A percentile compares a stretch with the other conserved stretches of the same genome.
phyloP scores from a whole-genome alignment of 2,888 invertebrate species.

The Drosophila lutescens region DNA sequence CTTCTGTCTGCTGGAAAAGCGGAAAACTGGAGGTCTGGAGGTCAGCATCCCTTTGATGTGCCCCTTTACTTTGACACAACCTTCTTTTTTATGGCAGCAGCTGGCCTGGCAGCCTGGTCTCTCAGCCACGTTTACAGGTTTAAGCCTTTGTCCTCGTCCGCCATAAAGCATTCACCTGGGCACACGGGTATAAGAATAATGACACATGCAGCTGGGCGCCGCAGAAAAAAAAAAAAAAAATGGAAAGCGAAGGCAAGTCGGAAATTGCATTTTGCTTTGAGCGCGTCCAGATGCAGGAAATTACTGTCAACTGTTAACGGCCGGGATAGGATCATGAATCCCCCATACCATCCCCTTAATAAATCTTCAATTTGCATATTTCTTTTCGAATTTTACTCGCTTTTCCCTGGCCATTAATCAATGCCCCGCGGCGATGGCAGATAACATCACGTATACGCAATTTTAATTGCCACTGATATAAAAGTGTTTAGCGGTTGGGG shows the following conservation, averaged over 20 bases:
- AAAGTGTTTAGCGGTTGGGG: conserved; percentile 38
- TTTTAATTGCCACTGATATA: conserved; percentile 49
- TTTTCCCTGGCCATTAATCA: conserved; percentile 35
- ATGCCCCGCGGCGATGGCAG: conserved; percentile 35
- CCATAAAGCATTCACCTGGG: conserved; percentile 51
- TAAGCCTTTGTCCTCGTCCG: conserved; percentile 39
- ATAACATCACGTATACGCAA: conserved; percentile 48
- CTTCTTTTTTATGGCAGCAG: conserved; percentile 27
- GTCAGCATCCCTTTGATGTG: conserved; percentile 50
- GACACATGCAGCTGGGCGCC: conserved; percentile 52
- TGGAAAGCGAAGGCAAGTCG: conserved; percentile 35
- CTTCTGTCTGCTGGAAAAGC: neutral
- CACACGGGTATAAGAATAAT: conserved; percentile 30
- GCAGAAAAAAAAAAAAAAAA: conserved; percentile 27
- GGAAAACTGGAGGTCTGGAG: conserved; percentile 1
- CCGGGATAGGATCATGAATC: conserved; percentile 34
- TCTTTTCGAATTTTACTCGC: conserved; percentile 8
- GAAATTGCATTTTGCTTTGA: conserved; percentile 77
- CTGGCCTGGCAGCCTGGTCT: conserved; percentile 8
- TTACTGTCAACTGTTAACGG: conserved; percentile 57
- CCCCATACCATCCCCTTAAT: conserved; percentile 27
- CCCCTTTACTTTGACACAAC: conserved; percentile 46
- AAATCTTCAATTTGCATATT: conserved; percentile 46
- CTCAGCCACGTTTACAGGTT: conserved; percentile 31
- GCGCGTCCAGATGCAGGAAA: conserved; percentile 60